A percentile compares a stretch with the other conserved stretches of the same genome.
Evolutionary conservation across 2,888 invertebrate genomes (phyloP).

Genomic region (Silvanus unidentatus): DNA sequence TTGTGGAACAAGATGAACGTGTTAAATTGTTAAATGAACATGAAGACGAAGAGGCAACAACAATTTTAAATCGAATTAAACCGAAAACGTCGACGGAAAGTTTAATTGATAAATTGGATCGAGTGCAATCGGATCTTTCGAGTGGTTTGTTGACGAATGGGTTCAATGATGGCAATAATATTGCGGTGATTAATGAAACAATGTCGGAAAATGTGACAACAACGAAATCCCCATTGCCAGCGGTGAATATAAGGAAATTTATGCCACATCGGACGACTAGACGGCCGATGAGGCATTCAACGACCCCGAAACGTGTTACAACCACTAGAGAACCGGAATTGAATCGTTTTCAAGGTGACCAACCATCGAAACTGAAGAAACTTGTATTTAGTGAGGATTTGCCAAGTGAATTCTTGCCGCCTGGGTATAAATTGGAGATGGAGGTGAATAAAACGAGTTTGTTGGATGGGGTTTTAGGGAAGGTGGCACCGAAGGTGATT

Average conservation of each 20-base stretch:
- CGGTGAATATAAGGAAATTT: constrained; percentile 62
- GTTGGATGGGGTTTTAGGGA: neutral
- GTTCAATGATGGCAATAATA: constrained; percentile 63
- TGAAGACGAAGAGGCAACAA: constrained; percentile 34
- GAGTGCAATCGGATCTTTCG: constrained; percentile 78
- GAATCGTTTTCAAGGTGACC: constrained; percentile 36
- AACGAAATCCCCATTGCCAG: constrained; percentile 48
- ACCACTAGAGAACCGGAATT: constrained; percentile 16
- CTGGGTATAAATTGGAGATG: constrained; percentile 40
- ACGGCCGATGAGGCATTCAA: constrained; percentile 28
- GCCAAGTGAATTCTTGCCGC: constrained; percentile 44
- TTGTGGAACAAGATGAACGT: constrained; percentile 69
- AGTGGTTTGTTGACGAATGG: constrained; percentile 70
- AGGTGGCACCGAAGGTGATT: constrained; percentile 25
- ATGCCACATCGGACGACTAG: constrained; percentile 41
- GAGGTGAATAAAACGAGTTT: constrained; percentile 13
- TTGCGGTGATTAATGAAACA: constrained; percentile 57
- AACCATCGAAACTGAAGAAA: constrained; percentile 25
- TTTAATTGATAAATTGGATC: constrained; percentile 78
- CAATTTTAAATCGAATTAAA: constrained; percentile 28
- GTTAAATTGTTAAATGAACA: constrained; percentile 60
- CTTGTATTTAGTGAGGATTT: constrained; percentile 14
- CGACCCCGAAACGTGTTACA: constrained; percentile 43
- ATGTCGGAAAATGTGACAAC: constrained; percentile 40
- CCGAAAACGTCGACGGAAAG: constrained; percentile 66